Conservation (phyloP, 1,140 invertebrate genomes). For the Anadara kagoshimensis region DNA sequence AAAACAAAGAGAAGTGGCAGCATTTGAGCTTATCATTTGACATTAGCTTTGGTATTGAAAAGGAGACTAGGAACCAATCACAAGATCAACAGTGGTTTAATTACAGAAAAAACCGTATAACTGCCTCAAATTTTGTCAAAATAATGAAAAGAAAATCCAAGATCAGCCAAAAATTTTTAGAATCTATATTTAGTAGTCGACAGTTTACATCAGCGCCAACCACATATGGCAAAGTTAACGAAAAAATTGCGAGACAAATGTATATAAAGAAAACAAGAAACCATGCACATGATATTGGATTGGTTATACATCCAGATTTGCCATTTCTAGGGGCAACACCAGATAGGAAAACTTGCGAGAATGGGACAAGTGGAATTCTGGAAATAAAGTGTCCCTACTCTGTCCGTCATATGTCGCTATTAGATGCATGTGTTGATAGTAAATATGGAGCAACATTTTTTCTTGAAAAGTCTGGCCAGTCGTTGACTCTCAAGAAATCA, state of each 20-base stretch:
- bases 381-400: constrained; percentile 35
- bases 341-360: constrained; percentile 16
- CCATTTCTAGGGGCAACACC: constrained; percentile 24
- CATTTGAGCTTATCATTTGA: background rate
- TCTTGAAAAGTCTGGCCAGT: background rate
- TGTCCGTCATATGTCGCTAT: constrained; percentile 10
- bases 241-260: background rate
- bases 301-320: constrained; percentile 4
- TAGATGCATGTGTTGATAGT: constrained; percentile 12
- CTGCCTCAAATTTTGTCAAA: constrained; percentile 21
- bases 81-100: background rate
- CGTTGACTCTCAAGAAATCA: background rate
- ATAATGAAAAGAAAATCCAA: background rate
- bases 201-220: background rate
- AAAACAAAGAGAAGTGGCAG: constrained; percentile 7
- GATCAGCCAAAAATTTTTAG: constrained; percentile 4
- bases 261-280: background rate
- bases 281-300: background rate
- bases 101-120: background rate
- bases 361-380: constrained; percentile 15
- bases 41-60: too few species aligned
- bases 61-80: constrained; percentile 1
- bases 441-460: background rate
- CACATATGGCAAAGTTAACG: constrained; percentile 2
- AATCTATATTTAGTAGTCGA: constrained; percentile 3